phyloP scores from a whole-genome alignment of 2,113 vertebrate species.

The Connochaetes taurinus region DNA sequence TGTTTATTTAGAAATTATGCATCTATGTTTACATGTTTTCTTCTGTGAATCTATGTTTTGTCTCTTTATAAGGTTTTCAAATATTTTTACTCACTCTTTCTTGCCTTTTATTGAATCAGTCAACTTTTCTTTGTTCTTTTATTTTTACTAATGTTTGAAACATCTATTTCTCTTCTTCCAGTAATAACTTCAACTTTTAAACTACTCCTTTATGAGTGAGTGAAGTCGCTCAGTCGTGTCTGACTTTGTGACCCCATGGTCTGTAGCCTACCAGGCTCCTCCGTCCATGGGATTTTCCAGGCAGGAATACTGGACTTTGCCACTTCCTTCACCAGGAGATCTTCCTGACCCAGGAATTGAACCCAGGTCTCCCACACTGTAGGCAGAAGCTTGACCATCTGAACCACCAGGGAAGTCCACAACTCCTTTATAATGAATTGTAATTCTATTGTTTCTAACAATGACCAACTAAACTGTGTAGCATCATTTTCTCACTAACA shows the following conservation, averaged over 20 bases:
- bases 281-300: background rate
- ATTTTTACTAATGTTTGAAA: background rate
- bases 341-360: background rate
- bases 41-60: background rate
- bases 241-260: background rate
- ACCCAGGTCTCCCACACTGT: background rate
- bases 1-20: background rate
- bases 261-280: background rate
- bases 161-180: background rate
- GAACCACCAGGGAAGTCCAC: background rate
- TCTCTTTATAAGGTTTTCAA: background rate
- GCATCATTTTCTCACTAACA: background rate
- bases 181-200: background rate
- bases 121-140: background rate
- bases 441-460: background rate
- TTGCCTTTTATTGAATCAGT: background rate
- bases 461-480: background rate
- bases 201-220: background rate
- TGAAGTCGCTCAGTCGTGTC: background rate
- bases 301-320: background rate
- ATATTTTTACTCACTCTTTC: background rate
- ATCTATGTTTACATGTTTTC: background rate
- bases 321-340: background rate
- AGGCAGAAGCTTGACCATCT: background rate
- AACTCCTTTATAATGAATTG: background rate